Base-by-base conservation (phyloP, 2,888 invertebrate genomes). In the Zele albiditarsus region DNA sequence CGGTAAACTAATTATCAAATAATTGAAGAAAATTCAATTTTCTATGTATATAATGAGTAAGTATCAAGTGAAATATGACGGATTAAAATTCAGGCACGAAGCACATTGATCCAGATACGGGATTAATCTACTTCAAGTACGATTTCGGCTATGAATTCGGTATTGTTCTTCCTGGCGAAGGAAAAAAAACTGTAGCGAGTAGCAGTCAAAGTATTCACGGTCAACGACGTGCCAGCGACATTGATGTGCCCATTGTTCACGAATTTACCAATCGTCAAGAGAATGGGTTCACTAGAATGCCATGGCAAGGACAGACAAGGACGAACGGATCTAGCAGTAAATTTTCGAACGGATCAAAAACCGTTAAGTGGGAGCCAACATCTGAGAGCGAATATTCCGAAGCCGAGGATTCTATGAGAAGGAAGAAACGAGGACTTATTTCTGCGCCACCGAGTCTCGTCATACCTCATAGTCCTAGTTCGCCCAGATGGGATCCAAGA, bases 71-170 rank as follows among this genome's bases (percentile, higher is more conserved):
- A 60, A 60, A 33, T 23, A 60, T 60, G 27, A 27, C 16, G 46
- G 46, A 57, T 66, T 66, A 33, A 62, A 66, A 66, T 72, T 57
- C 72, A 94, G 94, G 94, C 88, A 94, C 94, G 80, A 94, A 94
- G 89, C 94, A 94, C 89, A 92, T 94, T 86, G 94, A 94, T 88
- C 94, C 94, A 80, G 93, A 94, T 84, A 94, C 94, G 67, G 94
- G 94, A 81, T 90, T 95, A 77, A 94, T 95, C 85, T 95, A 95
- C 90, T 95, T 95, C 91, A 95, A 95, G 90, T 95, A 95, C 87
- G 95, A 95, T 90, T 95, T 95, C 85, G 94, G 94, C 82, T 95
- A 94, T 88, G 95, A 95, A 88, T 94, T 94, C 86, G 94, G 94
- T 77, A 92, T 94, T 80, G 91, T 94, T 65, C 90, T 94, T 68